Base-by-base conservation (phyloP, 2,113 vertebrate species). In the Axis porcinus region DNA sequence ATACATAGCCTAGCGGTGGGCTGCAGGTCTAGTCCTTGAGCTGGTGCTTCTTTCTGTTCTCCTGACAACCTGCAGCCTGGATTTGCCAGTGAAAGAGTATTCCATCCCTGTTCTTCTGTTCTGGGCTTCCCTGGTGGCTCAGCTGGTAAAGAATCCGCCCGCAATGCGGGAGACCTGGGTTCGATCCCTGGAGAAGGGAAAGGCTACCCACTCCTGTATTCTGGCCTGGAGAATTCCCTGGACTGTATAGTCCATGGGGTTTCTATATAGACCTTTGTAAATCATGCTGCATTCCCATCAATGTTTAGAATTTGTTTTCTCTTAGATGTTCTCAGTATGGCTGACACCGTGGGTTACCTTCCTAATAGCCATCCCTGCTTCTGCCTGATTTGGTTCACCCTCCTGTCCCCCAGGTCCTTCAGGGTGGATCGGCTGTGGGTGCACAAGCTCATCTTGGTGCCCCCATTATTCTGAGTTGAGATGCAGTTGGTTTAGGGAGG, bases 401-500 rank as follows among this genome's bases (percentile, higher is more conserved):
- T 54, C 70, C 27, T 93, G 43, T 8, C 4, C 3, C 3, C 91
- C 30, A 0, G 17, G 1, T 58, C 52, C 23, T 91, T 58, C 14
- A 12, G 23, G 11, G 8, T 0, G 36, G 47, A 30, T 3, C 9
- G 15, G 17, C 5, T n/a, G 6, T 0, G 0, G 8, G 11, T 10
- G 30, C 1, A 5, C 14, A 55, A 9, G 11, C 17, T 58, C 50
- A 33, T 88, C 36, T 54, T 27, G 81, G 21, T 43, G 40, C 6
- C 16, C 36, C 25, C 36, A 16, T 93, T 85, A 2, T 78, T 91
- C 40, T 28, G 50, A 17, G 5, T 6, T 40, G 78, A 93, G 78
- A 52, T 62, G 19, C 7, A 19, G 1, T 1, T 83, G 50, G 43
- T 92, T 89, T 79, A 81, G 50, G 15, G n/a, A 76, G 36, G 19